Conservation (phyloP, 2,888 invertebrate genomes). For the Sinopyrophorus schimmeli region DNA sequence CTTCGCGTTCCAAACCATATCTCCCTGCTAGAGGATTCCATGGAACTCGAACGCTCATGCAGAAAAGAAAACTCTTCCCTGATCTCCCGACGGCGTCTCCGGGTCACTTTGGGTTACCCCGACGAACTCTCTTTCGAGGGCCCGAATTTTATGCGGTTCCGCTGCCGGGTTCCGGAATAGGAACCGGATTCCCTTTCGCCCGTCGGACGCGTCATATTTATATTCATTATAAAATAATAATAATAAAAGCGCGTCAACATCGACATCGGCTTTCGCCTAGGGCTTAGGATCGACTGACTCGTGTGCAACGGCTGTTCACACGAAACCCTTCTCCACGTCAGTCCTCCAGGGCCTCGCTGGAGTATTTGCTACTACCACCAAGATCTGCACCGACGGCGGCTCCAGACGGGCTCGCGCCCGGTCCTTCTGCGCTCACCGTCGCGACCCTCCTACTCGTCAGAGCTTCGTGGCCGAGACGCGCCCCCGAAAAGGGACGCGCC, state of each 20-base stretch:
- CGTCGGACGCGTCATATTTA: conserved; percentile 50
- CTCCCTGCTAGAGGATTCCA: conserved; percentile 59
- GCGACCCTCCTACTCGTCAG: conserved; percentile 65
- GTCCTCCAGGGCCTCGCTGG: conserved; percentile 65
- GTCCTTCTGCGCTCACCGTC: conserved; percentile 64
- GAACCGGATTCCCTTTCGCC: conserved; percentile 63
- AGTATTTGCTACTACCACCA: conserved; percentile 71
- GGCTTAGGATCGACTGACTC: conserved; percentile 64
- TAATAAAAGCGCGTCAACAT: conserved; percentile 42
- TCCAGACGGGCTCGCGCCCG: conserved; percentile 61
- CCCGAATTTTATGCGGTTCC: conserved; percentile 57
- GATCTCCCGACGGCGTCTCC: conserved; percentile 62
- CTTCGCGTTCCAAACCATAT: conserved; percentile 53
- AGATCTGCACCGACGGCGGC: conserved; percentile 64
- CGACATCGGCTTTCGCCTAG: conserved; percentile 58
- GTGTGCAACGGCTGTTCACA: conserved; percentile 65
- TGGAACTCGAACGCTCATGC: conserved; percentile 59
- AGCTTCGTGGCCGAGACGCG: conserved; percentile 56
- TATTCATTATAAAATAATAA: no score
- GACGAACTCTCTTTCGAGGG: conserved; percentile 56
- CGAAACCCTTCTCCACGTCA: conserved; percentile 66
- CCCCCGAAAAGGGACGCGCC: conserved; percentile 46
- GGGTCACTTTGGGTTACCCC: conserved; percentile 59
- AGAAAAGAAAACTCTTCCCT: conserved; percentile 59
- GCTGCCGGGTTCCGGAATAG: conserved; percentile 64